Percentiles rank a stretch among this genome's conserved stretches.
phyloP scores from a whole-genome alignment of 2,888 invertebrate genomes.

The Epirrhoe alternata region DNA sequence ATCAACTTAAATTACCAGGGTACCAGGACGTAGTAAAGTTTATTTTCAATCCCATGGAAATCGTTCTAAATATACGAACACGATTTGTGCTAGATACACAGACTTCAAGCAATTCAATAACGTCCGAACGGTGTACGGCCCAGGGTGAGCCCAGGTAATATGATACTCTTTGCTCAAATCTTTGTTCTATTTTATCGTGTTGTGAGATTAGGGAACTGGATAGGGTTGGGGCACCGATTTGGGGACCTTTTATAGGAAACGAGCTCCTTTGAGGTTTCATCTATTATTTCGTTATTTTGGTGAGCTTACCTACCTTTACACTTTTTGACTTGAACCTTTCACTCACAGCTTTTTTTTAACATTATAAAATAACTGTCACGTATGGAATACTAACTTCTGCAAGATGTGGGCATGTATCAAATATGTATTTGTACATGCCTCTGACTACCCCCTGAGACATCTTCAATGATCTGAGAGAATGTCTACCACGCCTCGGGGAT shows the following conservation, averaged over 20 bases:
- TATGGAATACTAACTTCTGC: too few species aligned
- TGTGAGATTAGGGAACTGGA: conserved; percentile 13
- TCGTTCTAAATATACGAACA: not conserved
- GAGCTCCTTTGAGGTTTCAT: conserved; percentile 20
- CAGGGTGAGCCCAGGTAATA: conserved; percentile 14
- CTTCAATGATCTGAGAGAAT: too few species aligned
- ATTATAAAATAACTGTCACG: too few species aligned
- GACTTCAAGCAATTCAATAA: not conserved
- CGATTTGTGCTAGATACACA: not conserved
- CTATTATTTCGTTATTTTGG: conserved; percentile 15
- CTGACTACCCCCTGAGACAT: too few species aligned
- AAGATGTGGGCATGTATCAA: too few species aligned
- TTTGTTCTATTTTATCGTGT: conserved; percentile 24
- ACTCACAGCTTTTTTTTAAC: too few species aligned
- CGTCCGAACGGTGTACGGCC: not conserved
- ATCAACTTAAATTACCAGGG: not conserved
- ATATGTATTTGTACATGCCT: too few species aligned
- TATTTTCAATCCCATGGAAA: not conserved
- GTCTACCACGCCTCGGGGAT: too few species aligned
- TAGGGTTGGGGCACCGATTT: conserved; percentile 17
- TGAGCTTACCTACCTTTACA: not conserved
- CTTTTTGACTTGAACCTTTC: not conserved
- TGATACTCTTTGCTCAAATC: conserved; percentile 20
- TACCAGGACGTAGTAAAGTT: not conserved
- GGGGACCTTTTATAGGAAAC: conserved; percentile 14